Conservation (phyloP, 2,888 invertebrate species). For the Punctoribates punctum region DNA sequence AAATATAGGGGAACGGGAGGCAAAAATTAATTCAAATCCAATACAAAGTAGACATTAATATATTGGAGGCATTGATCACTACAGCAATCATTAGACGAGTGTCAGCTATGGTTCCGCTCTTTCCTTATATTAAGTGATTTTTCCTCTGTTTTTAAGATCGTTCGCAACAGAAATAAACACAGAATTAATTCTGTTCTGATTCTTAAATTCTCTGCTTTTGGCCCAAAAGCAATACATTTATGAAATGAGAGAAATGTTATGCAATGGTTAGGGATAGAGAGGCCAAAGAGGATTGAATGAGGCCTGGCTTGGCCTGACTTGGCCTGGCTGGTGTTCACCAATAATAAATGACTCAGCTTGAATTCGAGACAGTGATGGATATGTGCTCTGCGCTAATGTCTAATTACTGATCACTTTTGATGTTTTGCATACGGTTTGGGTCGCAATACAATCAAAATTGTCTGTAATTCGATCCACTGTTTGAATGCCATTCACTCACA, state of each 20-base stretch:
- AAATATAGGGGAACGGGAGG: not conserved
- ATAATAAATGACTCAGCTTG: constrained; percentile 33
- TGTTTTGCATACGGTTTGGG: constrained; percentile 30
- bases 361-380: constrained; percentile 30
- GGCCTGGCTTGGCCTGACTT: constrained; percentile 30
- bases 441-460: constrained; percentile 3
- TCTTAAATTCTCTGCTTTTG: no score
- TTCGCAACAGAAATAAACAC: not conserved
- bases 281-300: not conserved
- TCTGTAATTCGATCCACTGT: constrained; percentile 27
- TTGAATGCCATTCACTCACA: constrained; percentile 1
- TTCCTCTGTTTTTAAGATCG: not conserved
- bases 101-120: constrained; percentile 17
- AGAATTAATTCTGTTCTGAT: not conserved
- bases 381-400: constrained; percentile 13
- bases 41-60: constrained; percentile 17
- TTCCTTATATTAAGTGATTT: not conserved
- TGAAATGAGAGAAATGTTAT: constrained; percentile 20
- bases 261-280: not conserved
- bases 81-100: constrained; percentile 24
- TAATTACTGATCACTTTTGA: constrained; percentile 26
- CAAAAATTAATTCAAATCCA: constrained; percentile 6
- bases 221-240: no score
- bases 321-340: constrained; percentile 24
- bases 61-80: constrained; percentile 22